Evolutionary conservation across 2,888 invertebrate species (phyloP).

Genomic region (Drosophila kanekoi): DNA sequence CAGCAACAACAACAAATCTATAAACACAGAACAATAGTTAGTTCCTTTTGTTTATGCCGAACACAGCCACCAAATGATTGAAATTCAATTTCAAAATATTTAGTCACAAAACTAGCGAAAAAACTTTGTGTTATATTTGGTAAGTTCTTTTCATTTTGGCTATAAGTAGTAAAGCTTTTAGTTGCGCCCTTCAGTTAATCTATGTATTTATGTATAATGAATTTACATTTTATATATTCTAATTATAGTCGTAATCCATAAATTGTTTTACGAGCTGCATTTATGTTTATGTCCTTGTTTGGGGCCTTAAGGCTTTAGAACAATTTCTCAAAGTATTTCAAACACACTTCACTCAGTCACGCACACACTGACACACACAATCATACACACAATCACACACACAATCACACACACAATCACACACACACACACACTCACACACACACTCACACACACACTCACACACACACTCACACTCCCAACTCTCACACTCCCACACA

Average conservation of each 20-base stretch:
- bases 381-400: conserved; percentile 8
- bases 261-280: conserved; percentile 54
- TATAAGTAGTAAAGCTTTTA: conserved; percentile 41
- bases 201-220: conserved; percentile 23
- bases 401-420: conserved; percentile 10
- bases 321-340: conserved; percentile 59
- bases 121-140: conserved; percentile 44
- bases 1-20: conserved; percentile 2
- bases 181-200: conserved; percentile 26
- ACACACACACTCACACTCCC: no score
- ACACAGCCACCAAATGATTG: conserved; percentile 52
- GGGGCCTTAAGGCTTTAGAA: conserved; percentile 35
- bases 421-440: conserved; percentile 1
- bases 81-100: conserved; percentile 68
- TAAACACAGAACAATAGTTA: conserved; percentile 2
- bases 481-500: conserved; percentile 11
- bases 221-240: conserved; percentile 38
- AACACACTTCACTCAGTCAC: conserved; percentile 16
- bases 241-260: conserved; percentile 21
- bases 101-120: conserved; percentile 65
- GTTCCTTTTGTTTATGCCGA: conserved; percentile 34
- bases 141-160: background rate
- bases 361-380: background rate
- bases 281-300: conserved; percentile 54
- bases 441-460: no score